phyloP scores from a whole-genome alignment of 2,113 vertebrate genomes.

The Thamnophis sirtalis region DNA sequence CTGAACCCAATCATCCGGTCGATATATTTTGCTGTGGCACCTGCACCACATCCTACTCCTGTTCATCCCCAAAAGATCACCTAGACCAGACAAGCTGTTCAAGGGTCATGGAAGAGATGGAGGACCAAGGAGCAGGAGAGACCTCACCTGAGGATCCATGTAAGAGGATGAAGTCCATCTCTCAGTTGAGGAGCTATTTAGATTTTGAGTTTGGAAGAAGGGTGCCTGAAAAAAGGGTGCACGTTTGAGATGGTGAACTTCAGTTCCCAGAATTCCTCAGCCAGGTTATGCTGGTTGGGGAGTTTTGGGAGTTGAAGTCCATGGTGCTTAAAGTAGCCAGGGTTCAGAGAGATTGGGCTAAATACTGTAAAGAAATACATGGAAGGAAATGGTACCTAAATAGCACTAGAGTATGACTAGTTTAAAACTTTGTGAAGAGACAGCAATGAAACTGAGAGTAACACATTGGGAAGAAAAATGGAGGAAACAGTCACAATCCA shows the following conservation, averaged over 20 bases:
- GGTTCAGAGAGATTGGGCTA: background rate
- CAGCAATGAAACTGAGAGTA: background rate
- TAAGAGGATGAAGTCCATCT: background rate
- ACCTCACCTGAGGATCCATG: background rate
- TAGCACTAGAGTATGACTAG: background rate
- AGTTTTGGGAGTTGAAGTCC: background rate
- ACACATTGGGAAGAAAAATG: background rate
- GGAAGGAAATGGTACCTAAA: background rate
- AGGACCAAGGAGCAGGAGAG: background rate
- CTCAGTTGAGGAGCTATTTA: background rate
- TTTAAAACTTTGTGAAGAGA: background rate
- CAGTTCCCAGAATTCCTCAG: background rate
- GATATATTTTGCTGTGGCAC: slow-evolving; percentile 67
- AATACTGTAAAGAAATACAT: background rate
- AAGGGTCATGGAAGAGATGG: background rate
- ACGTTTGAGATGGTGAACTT: background rate
- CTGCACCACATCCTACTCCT: slow-evolving; percentile 66
- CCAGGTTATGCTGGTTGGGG: background rate
- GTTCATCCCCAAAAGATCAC: slow-evolving; percentile 49
- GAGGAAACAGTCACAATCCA: background rate
- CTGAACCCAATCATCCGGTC: slow-evolving; percentile 47
- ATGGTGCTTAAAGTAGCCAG: background rate
- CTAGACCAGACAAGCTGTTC: slow-evolving; percentile 66
- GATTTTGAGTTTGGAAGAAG: background rate
- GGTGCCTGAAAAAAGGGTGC: background rate